Conservation (phyloP, 2,113 vertebrate species). For the Girardinichthys multiradiatus region DNA sequence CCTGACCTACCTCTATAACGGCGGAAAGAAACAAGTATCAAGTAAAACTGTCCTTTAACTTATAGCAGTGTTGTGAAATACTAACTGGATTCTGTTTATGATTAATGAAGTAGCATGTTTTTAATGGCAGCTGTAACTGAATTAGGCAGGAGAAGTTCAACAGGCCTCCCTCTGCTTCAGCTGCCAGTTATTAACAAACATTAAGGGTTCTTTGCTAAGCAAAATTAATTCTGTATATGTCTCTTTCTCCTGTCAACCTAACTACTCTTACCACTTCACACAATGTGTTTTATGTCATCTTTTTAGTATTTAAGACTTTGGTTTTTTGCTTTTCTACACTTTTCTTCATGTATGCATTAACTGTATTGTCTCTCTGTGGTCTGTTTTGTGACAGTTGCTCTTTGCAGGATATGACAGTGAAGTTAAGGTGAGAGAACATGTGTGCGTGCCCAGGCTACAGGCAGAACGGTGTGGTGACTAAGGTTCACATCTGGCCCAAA, state of each 20-base stretch:
- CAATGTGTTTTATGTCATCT: too few species aligned
- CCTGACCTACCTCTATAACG: neutral
- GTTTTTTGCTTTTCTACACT: neutral
- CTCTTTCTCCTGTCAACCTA: constrained; percentile 5
- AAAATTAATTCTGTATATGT: neutral
- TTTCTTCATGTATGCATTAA: neutral
- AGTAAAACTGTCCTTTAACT: neutral
- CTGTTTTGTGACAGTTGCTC: constrained; percentile 46
- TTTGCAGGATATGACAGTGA: constrained; percentile 19
- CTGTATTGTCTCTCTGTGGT: neutral
- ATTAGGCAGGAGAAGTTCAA: constrained; percentile 7
- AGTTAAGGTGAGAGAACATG: constrained; percentile 3
- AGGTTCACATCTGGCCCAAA: constrained; percentile 67
- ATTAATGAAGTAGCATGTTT: neutral
- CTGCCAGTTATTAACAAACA: constrained; percentile 34
- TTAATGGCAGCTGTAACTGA: neutral
- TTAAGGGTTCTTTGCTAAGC: constrained; percentile 24
- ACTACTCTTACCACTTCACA: neutral
- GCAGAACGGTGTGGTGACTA: constrained; percentile 32
- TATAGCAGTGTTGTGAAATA: neutral
- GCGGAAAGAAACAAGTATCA: too few species aligned
- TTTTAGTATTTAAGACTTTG: too few species aligned
- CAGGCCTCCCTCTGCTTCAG: constrained; percentile 8
- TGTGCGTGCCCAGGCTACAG: constrained; percentile 44
- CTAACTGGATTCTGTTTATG: neutral